A percentile compares a stretch with the other conserved stretches of the same genome.
Conservation (phyloP, 2,113 vertebrate species). For the Rhynchopsitta pachyrhyncha region DNA sequence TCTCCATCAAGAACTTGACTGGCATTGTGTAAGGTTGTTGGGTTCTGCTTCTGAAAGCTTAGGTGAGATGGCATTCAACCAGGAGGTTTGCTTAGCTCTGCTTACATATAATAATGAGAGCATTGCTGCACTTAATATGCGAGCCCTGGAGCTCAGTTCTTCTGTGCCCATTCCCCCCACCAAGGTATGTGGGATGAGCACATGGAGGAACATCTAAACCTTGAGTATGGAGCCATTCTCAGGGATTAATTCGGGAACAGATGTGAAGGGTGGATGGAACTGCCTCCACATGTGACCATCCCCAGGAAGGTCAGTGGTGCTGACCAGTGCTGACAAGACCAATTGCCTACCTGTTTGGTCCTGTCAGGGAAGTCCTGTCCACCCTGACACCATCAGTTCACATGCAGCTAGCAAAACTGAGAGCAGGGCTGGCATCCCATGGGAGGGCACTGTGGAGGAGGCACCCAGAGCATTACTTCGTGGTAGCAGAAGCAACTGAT, state of each 20-base stretch:
- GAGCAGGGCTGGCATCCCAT: not conserved
- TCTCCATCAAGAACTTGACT: not conserved
- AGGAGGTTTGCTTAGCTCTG: not conserved
- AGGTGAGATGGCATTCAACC: not conserved
- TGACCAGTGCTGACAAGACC: not conserved
- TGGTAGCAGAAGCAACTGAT: not conserved
- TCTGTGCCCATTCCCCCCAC: not conserved
- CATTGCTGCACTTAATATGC: not conserved
- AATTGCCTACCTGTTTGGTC: not conserved
- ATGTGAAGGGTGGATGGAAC: not conserved
- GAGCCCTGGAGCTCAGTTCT: not conserved
- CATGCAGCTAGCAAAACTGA: not conserved
- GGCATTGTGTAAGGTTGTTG: not conserved
- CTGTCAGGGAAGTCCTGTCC: not conserved
- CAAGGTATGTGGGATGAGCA: too few relatives aligned
- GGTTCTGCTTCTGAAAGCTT: not conserved
- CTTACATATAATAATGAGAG: not conserved
- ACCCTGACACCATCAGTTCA: not conserved
- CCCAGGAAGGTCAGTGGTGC: not conserved
- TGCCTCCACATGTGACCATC: not conserved
- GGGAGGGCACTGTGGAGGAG: not conserved
- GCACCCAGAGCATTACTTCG: not conserved
- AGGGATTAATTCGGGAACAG: not conserved
- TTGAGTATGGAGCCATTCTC: accelerated
- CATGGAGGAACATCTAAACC: not conserved